Base-by-base conservation (phyloP, 2,888 invertebrate species). In the Rhingia rostrata region DNA sequence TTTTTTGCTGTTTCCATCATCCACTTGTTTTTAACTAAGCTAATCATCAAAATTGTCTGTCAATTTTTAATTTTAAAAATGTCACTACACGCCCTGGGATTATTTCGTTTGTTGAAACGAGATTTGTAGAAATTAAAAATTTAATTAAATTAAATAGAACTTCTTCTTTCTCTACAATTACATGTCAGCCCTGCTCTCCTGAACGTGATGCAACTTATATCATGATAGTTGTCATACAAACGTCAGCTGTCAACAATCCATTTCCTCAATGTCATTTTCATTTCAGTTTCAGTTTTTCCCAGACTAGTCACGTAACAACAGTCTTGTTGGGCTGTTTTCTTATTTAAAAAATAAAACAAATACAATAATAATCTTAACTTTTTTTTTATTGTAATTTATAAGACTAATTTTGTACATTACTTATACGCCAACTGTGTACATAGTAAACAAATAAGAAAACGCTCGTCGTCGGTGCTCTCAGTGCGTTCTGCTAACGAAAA, bases 281-380 rank as follows among this genome's bases (percentile, higher is more conserved):
- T 56, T 60, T 56, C 53, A 60, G 53, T 79, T 79, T 83, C 80
- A 84, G 84, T 75, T 84, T 73, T 84, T 80, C 80, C 84, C 80
- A 84, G 84, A 70, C 80, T 84, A 84, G 84, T 84, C 84, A 84
- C 84, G 70, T 84, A 80, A 80, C 64, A 64, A 58, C 74, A 74
- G 74, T 80, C 69, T 63, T 70, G 54, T 66, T 54, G 47, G 60
- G 60, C 75, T 84, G 69, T 70, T 69, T 72, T 64, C 32, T 37
- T 54, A 70, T 5, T 61, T 69, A 78, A 69, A 73, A 78, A 66
- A 61, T 51, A 77, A 66, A 54, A 54, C 47, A 56, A 78, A 49
- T 63, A 75, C 22, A 22, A 22, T 2, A 22, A 22, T 22, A 22
- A 22, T 54, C 54, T 63, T 56, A 56, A 63, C 51, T 41, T 49